Percentiles rank a stretch among this genome's conserved stretches.
phyloP scores from a whole-genome alignment of 1,140 invertebrate genomes.

The Drosophila pseudoobscura region DNA sequence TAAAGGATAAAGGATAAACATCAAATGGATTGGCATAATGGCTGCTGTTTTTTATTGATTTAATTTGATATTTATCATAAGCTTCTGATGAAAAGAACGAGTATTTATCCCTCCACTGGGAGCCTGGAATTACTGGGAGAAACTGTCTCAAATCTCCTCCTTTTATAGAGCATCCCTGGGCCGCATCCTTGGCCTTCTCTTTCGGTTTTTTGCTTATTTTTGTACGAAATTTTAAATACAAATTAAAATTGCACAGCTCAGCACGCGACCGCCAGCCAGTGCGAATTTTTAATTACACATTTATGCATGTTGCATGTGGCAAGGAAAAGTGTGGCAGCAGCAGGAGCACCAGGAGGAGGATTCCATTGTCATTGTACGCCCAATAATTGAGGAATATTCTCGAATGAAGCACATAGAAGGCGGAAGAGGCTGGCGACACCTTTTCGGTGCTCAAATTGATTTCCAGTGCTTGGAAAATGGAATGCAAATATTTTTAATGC shows the following conservation, averaged over 20 bases:
- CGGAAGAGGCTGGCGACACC: slow-evolving; percentile 39
- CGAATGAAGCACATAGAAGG: slow-evolving; percentile 1
- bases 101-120: too few relatives aligned
- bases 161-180: slow-evolving; percentile 13
- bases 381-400: slow-evolving; percentile 39
- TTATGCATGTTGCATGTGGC: slow-evolving; percentile 54
- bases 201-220: not conserved
- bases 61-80: too few relatives aligned
- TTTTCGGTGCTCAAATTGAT: slow-evolving; percentile 68
- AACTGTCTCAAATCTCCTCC: too few relatives aligned
- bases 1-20: not conserved
- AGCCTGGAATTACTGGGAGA: too few relatives aligned
- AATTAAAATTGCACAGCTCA: slow-evolving; percentile 58
- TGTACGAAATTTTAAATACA: slow-evolving; percentile 46
- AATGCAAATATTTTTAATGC: slow-evolving; percentile 68
- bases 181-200: too few relatives aligned
- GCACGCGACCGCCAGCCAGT: slow-evolving; percentile 23
- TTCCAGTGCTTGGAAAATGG: slow-evolving; percentile 46
- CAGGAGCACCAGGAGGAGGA: slow-evolving; percentile 20
- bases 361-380: slow-evolving; percentile 23
- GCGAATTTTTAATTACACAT: slow-evolving; percentile 73
- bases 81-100: too few relatives aligned
- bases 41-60: too few relatives aligned
- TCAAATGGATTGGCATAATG: not conserved
- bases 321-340: slow-evolving; percentile 25